Base-by-base conservation (phyloP, 2,797 vertebrate genomes). In the Rhabdomys pumilio region DNA sequence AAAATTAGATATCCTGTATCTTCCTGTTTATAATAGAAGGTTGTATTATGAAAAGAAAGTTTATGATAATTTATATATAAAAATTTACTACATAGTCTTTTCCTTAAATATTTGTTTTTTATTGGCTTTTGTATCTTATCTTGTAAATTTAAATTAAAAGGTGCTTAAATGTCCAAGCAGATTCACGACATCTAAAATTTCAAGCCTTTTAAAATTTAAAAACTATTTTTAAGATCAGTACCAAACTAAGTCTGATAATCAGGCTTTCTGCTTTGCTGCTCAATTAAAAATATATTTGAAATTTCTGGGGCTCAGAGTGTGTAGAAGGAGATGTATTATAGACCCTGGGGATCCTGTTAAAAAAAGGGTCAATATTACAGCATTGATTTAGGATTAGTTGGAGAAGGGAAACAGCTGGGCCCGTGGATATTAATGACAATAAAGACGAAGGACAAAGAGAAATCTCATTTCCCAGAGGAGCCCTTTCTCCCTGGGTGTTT, bases 321-420 rank as follows among this genome's bases (percentile, higher is more conserved):
- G 53, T 41, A 1, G 34, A 73, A 44, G 7, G 19, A 38, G 29
- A 17, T 92, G 2, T 44, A 41, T 87, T 69, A 90, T 57, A 96
- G 22, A 76, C 81, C 77, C 10, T 13, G 14, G 73, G 69, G 44
- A 85, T 79, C 6, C 79, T 69, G 79, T 76, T 76, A 13, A 92
- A 88, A 88, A 87, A 31, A 47, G 13, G 50, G 72, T 44, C 50
- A 77, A 44, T 44, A 41, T 81, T 47, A 59, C 12, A 15, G 11
- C 89, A 94, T 95, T 96, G 89, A 85, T 96, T 97, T 76, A 97
- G 95, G 85, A 80, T 97, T 95, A 95, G 53, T 57, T n/a, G 34
- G 91, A 94, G 79, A 81, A 90, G 92, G 90, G 95, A 89, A 93
- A 75, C 95, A 97, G 91, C 95, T 97, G 97, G 90, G 95, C 81